Evolutionary conservation across 2,113 vertebrate species (phyloP).

Genomic region (Lanius ludovicianus): DNA sequence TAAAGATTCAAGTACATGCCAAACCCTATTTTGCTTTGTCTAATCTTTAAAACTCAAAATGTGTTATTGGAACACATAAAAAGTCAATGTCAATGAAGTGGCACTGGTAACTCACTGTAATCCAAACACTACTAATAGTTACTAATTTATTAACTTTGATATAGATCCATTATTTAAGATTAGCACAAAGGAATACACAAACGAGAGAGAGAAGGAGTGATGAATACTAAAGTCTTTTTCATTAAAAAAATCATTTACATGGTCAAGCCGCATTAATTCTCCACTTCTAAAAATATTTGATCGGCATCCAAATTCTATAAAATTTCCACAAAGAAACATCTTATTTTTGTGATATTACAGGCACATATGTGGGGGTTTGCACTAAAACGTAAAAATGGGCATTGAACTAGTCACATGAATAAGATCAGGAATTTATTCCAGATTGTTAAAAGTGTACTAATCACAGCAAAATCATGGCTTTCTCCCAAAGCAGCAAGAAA

Average conservation of each 20-base stretch:
- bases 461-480: slow-evolving; percentile 61
- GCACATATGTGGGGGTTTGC: slow-evolving; percentile 70
- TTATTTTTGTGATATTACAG: slow-evolving; percentile 63
- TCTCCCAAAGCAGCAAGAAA: slow-evolving; percentile 62
- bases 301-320: slow-evolving; percentile 61
- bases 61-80: background rate
- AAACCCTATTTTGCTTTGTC: background rate
- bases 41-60: slow-evolving; percentile 11
- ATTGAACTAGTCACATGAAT: slow-evolving; percentile 43
- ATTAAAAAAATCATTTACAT: slow-evolving; percentile 62
- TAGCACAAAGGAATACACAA: slow-evolving; percentile 44
- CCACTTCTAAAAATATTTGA: slow-evolving; percentile 65
- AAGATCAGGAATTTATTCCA: slow-evolving; percentile 62
- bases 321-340: slow-evolving; percentile 54
- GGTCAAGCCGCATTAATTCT: slow-evolving; percentile 58
- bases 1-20: background rate
- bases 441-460: slow-evolving; percentile 51
- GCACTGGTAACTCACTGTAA: slow-evolving; percentile 10
- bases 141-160: slow-evolving; percentile 62
- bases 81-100: background rate
- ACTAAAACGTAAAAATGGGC: slow-evolving; percentile 46
- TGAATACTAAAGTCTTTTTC: slow-evolving; percentile 54
- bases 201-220: background rate
- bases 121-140: slow-evolving; percentile 43
- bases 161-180: slow-evolving; percentile 60